phyloP scores from a whole-genome alignment of 1,140 invertebrate species.

The Ceratosolen solmsi region DNA sequence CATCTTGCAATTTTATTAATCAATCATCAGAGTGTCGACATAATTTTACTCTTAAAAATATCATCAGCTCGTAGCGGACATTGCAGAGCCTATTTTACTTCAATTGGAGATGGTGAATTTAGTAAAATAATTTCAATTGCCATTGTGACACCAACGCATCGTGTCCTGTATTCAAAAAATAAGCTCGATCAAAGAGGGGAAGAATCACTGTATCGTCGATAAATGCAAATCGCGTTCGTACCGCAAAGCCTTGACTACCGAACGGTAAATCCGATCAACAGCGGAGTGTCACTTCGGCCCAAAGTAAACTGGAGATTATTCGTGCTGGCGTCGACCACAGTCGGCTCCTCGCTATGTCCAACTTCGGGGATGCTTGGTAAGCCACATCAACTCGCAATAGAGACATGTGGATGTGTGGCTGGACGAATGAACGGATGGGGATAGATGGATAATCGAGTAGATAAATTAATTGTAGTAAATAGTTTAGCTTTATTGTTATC shows the following conservation, averaged over 20 bases:
- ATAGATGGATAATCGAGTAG: background rate
- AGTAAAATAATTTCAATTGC: no score
- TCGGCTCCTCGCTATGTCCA: background rate
- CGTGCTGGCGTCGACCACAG: background rate
- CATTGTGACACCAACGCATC: no score
- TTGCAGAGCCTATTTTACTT: no score
- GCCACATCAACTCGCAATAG: background rate
- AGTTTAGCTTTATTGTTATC: no score
- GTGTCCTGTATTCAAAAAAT: no score
- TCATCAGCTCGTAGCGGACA: no score
- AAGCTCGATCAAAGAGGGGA: no score
- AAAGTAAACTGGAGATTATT: slow-evolving; percentile 16
- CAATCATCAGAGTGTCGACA: no score
- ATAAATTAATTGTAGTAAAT: slow-evolving; percentile 2
- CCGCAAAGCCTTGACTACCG: slow-evolving; percentile 1
- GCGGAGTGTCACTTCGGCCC: background rate
- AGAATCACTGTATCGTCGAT: background rate
- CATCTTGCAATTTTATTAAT: no score
- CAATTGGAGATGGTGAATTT: no score
- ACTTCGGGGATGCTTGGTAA: background rate
- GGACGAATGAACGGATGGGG: background rate
- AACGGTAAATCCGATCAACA: background rate
- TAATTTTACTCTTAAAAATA: no score
- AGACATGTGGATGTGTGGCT: background rate
- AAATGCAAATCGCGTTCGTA: background rate